phyloP scores from a whole-genome alignment of 1,140 invertebrate species.

The Drosophila sturtevanti region DNA sequence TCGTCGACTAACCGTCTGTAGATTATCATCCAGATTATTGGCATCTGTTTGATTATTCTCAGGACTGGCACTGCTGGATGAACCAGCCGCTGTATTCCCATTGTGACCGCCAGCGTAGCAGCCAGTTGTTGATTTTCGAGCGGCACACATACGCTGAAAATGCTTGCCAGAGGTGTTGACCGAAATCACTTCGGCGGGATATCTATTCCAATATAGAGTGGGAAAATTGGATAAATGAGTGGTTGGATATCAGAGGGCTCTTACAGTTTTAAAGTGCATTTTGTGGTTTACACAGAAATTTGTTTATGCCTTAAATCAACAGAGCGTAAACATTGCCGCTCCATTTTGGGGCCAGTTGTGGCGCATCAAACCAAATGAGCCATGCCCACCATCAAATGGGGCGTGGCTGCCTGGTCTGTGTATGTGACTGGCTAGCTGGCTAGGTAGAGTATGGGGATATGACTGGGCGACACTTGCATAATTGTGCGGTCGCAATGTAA shows the following conservation, averaged over 20 bases:
- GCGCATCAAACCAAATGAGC: constrained; percentile 60
- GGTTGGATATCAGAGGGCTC: not conserved
- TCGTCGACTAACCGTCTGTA: constrained; percentile 87
- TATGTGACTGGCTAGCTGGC: not conserved
- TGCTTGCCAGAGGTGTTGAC: constrained; percentile 93
- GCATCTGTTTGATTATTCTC: constrained; percentile 72
- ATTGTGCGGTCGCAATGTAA: constrained; percentile 67
- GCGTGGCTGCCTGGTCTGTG: not conserved
- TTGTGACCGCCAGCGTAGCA: constrained; percentile 56
- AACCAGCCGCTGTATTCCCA: constrained; percentile 82
- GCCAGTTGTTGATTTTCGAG: constrained; percentile 89
- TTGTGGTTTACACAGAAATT: constrained; percentile 53
- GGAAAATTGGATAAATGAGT: not conserved
- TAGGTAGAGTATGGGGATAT: constrained; percentile 15
- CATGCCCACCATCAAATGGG: constrained; percentile 43
- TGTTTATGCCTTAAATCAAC: constrained; percentile 60
- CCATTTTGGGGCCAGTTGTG: constrained; percentile 45
- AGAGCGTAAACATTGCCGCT: constrained; percentile 60
- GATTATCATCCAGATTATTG: constrained; percentile 82
- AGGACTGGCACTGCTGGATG: constrained; percentile 82
- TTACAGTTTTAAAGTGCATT: constrained; percentile 56
- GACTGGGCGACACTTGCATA: constrained; percentile 69
- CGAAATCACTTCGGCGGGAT: constrained; percentile 92
- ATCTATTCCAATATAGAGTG: constrained; percentile 84
- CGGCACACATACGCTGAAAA: constrained; percentile 93